Evolutionary conservation across 2,888 invertebrate genomes (phyloP).

Genomic region (Drosophila picticornis): DNA sequence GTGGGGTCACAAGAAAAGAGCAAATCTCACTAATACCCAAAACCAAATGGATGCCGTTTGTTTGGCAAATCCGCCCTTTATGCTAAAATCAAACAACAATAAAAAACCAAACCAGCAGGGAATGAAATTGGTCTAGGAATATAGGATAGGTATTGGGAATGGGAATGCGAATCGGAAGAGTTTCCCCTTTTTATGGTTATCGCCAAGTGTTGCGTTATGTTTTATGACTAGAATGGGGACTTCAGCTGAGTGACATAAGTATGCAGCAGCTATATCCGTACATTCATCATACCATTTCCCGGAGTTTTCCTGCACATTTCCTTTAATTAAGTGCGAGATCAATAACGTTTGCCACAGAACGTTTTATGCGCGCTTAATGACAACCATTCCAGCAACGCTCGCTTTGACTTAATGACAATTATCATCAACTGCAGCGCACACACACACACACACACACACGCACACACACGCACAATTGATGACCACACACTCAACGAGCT

Average conservation of each 20-base stretch:
- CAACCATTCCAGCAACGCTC: conserved; percentile 44
- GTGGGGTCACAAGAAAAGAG: conserved; percentile 24
- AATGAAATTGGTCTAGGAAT: conserved; percentile 52
- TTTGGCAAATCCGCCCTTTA: conserved; percentile 72
- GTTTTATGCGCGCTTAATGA: conserved; percentile 40
- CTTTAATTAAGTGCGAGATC: conserved; percentile 54
- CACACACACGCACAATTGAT: conserved; percentile 5
- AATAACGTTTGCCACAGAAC: conserved; percentile 34
- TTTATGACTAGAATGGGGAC: conserved; percentile 49
- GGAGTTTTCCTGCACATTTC: conserved; percentile 35
- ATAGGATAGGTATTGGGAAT: conserved; percentile 1
- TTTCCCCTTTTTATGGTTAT: conserved; percentile 65
- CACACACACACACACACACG: conserved; percentile 20
- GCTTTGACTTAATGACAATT: conserved; percentile 58
- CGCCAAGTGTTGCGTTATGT: conserved; percentile 63
- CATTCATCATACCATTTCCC: conserved; percentile 3
- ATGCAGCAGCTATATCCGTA: not conserved
- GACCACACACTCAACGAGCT: conserved; percentile 24
- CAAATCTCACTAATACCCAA: conserved; percentile 73
- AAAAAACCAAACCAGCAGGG: conserved; percentile 63
- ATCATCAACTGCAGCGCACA: conserved; percentile 43
- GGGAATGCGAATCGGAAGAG: conserved; percentile 19
- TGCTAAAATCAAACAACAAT: conserved; percentile 79
- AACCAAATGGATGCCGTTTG: conserved; percentile 76
- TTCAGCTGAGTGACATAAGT: conserved; percentile 4